These are phyloP conservation scores for Calephelis virginiensis DNA, from an alignment of 1,140 invertebrate genomes.

Conservation along the genomic window DNA sequence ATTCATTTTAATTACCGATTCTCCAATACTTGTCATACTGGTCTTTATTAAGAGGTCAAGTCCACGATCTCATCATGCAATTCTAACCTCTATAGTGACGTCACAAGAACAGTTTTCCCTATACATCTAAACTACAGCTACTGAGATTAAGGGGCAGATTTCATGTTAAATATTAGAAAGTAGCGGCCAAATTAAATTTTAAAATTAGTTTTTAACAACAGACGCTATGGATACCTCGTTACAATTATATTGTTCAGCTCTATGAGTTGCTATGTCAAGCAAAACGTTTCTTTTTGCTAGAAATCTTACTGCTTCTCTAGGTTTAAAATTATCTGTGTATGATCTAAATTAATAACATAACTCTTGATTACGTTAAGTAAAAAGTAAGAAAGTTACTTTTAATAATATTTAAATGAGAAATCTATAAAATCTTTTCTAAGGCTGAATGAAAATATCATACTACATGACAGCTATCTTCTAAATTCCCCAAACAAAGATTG, in stretches of 20 bases:
- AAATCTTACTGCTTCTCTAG: background rate
- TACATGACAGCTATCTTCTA: no score
- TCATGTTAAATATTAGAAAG: slow-evolving; percentile 13
- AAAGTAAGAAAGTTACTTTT: no score
- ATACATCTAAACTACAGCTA: background rate
- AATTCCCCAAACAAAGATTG: no score
- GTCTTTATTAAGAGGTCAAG: slow-evolving; percentile 22
- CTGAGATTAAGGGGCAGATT: slow-evolving; percentile 12
- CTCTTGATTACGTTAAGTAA: no score
- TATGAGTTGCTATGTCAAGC: slow-evolving; percentile 9
- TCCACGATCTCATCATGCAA: slow-evolving; percentile 21
- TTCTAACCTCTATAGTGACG: slow-evolving; percentile 11
- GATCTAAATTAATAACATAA: no score
- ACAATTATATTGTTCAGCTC: slow-evolving; percentile 15
- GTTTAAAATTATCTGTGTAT: no score
- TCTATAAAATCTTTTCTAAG: no score
- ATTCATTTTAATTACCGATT: slow-evolving; percentile 62
- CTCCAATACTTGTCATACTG: slow-evolving; percentile 33
- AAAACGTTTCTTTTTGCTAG: background rate
- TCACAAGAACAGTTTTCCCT: slow-evolving; percentile 1
- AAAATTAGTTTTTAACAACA: slow-evolving; percentile 3
- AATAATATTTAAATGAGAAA: no score
- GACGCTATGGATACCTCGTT: slow-evolving; percentile 3
- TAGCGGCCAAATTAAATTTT: slow-evolving; percentile 7
- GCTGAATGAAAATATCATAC: no score